These are phyloP conservation scores for Hippocampus comes DNA, from an alignment of 2,113 vertebrate genomes.

Conservation along the genomic window DNA sequence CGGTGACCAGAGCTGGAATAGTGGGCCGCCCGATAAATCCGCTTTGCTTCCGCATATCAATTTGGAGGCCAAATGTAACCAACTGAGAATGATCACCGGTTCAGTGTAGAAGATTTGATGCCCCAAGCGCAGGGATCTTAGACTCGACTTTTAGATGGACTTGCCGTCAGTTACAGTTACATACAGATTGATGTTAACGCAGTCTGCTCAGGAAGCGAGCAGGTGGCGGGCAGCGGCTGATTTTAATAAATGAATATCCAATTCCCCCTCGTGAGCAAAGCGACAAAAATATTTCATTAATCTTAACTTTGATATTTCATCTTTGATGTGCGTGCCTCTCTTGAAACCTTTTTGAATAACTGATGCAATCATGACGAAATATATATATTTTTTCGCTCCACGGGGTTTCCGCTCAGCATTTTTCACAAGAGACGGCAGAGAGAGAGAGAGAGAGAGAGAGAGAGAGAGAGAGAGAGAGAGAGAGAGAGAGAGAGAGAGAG, in stretches of 20 bases:
- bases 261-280: constrained; percentile 3
- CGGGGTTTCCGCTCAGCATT: constrained; percentile 16
- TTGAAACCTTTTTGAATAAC: constrained; percentile 13
- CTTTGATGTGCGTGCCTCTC: constrained; percentile 3
- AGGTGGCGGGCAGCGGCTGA: neutral
- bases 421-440: constrained; percentile 5
- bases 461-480: too few species aligned
- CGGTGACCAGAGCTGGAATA: constrained; percentile 33
- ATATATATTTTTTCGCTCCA: neutral
- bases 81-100: constrained; percentile 47
- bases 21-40: constrained; percentile 37
- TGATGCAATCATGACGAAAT: constrained; percentile 38
- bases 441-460: too few species aligned
- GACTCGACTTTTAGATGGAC: constrained; percentile 10
- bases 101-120: constrained; percentile 13
- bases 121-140: constrained; percentile 16
- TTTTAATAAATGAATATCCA: constrained; percentile 22
- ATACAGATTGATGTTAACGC: neutral
- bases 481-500: constrained; percentile 3
- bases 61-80: constrained; percentile 49
- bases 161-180: constrained; percentile 8
- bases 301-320: constrained; percentile 1
- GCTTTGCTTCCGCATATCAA: constrained; percentile 45
- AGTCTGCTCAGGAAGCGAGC: neutral
- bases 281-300: constrained; percentile 1